phyloP scores from a whole-genome alignment of 2,797 vertebrate genomes.

The Thamnophis elegans region DNA sequence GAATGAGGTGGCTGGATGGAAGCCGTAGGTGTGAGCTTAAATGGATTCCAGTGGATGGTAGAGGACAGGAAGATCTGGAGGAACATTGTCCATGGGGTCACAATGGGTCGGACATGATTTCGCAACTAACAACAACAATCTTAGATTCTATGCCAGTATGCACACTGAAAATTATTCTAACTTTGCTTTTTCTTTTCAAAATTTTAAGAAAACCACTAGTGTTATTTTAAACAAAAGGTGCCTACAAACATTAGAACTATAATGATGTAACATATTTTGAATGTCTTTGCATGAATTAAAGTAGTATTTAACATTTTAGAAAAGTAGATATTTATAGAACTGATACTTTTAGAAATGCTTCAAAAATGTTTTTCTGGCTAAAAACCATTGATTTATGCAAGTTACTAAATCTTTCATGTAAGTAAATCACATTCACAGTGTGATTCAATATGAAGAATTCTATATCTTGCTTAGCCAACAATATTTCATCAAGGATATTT shows the following conservation, averaged over 20 bases:
- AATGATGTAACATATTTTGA: background rate
- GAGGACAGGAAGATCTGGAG: too few species aligned
- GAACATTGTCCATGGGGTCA: too few species aligned
- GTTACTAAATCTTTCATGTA: background rate
- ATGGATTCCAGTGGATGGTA: too few species aligned
- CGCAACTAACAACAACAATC: too few species aligned
- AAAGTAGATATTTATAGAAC: background rate
- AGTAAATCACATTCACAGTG: background rate
- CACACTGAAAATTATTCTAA: background rate
- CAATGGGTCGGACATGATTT: too few species aligned
- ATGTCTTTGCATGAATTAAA: constrained; percentile 9
- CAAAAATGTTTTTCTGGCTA: background rate
- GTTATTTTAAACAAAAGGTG: background rate
- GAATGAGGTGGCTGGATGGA: too few species aligned
- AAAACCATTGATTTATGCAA: background rate
- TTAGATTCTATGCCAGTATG: background rate
- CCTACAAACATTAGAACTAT: background rate
- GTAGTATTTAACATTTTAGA: constrained; percentile 5
- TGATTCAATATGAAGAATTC: background rate
- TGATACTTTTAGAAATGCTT: constrained; percentile 4
- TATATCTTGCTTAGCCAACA: background rate
- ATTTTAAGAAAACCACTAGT: background rate
- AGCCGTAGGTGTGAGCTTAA: too few species aligned
- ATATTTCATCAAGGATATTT: background rate
- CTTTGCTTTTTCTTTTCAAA: background rate